Evolutionary conservation across 2,113 vertebrate genomes (phyloP), one percentile per base, ranked within the genome.

Genomic region (Callaeas wilsoni): DNA sequence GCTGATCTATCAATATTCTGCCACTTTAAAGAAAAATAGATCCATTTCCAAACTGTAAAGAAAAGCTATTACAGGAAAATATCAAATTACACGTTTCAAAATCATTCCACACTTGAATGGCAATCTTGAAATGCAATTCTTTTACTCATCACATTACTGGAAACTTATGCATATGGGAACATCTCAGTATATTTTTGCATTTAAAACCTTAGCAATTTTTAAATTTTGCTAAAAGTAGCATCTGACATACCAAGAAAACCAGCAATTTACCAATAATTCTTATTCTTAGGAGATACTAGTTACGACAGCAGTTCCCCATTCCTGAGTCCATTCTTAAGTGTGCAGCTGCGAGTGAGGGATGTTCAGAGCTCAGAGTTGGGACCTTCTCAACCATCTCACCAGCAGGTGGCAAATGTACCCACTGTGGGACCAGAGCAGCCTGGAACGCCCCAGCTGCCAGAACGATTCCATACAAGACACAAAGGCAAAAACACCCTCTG

Each of bases 381-480:
- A 88, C 86, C 55, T 53, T 83, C 80, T 86, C 59, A 76, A 67
- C 46, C 70, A 74, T 86, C 79, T 93, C 92, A 95, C 93, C 94
- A 96, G 93, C 92, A 97, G 95, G 90, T 96, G 94, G 87, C 92
- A 94, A 81, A 81, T 80, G 80, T 49, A 90, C 86, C 86, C 86
- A 90, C 86, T 55, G 23, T 6, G 57, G 87, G 87, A 90, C 83
- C 94, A 75, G 64, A 90, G 88, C 50, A 94, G 84, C 63, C 78
- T 77, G 60, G 42, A 93, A 90, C 82, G 87, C 79, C 90, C 71
- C 94, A 84, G 84, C 75, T 78, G 71, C 81, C 75, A 52, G 67
- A 20, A 82, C 55, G 83, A 68, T 56, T 65, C 27, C 83, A 74
- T 5, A 18, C 39, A 20, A 62, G 30, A 67, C 42, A 69, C 55